Conservation (phyloP, 1,140 invertebrate genomes). For the Chionoecetes opilio region DNA sequence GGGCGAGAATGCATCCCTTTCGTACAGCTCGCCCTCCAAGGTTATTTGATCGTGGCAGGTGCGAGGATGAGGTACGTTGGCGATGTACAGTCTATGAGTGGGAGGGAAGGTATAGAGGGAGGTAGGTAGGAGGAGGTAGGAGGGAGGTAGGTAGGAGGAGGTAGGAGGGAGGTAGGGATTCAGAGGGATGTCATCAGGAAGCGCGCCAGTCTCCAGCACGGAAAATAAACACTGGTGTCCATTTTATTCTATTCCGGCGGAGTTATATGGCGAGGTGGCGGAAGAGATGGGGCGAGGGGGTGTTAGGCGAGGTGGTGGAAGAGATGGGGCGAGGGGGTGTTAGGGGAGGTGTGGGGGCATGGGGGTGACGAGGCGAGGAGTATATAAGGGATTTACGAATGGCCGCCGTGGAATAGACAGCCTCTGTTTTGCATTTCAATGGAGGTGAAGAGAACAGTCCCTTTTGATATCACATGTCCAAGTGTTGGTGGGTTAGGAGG, state of each 20-base stretch:
- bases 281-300: not conserved
- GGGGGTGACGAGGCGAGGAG: not conserved
- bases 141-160: not conserved
- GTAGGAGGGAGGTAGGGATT: not conserved
- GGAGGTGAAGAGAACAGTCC: not conserved
- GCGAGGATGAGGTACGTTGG: not conserved
- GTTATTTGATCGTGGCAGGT: not conserved
- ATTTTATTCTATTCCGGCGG: slow-evolving; percentile 34
- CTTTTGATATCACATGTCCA: not conserved
- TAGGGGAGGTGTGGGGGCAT: not conserved
- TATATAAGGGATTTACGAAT: not conserved
- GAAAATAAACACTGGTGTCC: not conserved
- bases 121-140: not conserved
- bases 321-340: not conserved
- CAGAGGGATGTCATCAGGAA: not conserved
- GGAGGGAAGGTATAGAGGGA: too few relatives aligned
- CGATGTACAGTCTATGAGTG: too few relatives aligned
- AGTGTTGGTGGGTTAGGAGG: not conserved
- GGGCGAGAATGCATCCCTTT: not conserved
- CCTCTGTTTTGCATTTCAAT: slow-evolving; percentile 52
- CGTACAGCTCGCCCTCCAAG: not conserved
- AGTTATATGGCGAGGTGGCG: not conserved
- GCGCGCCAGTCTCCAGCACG: not conserved
- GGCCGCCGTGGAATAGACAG: not conserved
- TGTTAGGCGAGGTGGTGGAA: not conserved